Conservation (phyloP, 2,888 invertebrate species). For the Poecilobothrus nobilitatus region DNA sequence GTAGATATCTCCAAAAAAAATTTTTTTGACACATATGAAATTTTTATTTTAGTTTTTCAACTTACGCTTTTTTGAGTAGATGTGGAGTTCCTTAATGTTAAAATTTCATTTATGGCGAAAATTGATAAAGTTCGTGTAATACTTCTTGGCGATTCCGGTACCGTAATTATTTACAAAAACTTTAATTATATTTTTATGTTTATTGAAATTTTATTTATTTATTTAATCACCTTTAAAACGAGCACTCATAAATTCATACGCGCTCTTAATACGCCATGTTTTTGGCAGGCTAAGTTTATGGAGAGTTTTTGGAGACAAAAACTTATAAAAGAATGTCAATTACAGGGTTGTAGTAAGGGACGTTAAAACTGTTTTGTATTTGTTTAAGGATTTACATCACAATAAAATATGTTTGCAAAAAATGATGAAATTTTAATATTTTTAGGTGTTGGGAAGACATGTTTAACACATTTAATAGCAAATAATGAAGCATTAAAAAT, state of each 20-base stretch:
- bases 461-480: slow-evolving; percentile 83
- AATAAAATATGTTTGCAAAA: no score
- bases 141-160: slow-evolving; percentile 86
- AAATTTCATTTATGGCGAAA: slow-evolving; percentile 54
- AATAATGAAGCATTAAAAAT: slow-evolving; percentile 76
- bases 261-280: slow-evolving; percentile 20
- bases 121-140: slow-evolving; percentile 86
- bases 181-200: slow-evolving; percentile 13
- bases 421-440: slow-evolving; percentile 21
- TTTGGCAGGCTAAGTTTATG: slow-evolving; percentile 13
- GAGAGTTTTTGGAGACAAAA: not conserved
- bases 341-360: not conserved
- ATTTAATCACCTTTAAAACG: not conserved
- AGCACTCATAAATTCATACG: slow-evolving; percentile 14
- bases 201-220: not conserved
- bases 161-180: slow-evolving; percentile 25
- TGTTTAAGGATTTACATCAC: no score
- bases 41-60: slow-evolving; percentile 1
- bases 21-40: not conserved
- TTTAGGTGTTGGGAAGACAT: slow-evolving; percentile 93
- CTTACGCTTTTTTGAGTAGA: slow-evolving; percentile 6
- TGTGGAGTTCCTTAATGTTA: not conserved
- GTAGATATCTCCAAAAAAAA: not conserved
- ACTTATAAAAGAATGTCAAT: not conserved
- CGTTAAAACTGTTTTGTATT: not conserved